Evolutionary conservation across 1,140 invertebrate genomes (phyloP), one percentile per base, ranked within the genome.

Genomic region (Lordiphosa mommai): DNA sequence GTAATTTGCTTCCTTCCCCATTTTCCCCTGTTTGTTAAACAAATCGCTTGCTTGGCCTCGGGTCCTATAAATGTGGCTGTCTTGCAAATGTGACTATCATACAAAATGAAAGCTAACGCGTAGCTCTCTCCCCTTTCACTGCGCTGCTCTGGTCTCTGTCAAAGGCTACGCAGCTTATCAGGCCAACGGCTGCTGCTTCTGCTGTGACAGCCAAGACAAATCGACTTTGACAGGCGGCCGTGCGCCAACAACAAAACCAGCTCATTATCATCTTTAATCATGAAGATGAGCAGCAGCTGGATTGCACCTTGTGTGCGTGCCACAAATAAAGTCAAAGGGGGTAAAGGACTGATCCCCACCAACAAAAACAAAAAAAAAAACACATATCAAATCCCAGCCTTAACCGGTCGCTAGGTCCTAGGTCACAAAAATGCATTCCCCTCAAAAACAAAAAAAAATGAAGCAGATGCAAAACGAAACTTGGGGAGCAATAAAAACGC

Each of bases 151-250:
- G 4, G 17, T 7, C 57, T 32, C 32, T 53, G 43, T 61, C 51
- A 56, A 52, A 61, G 55, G 49, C 20, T 60, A 65, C 43, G 61
- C 61, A 69, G 67, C 67, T 69, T 69, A 61, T 70, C 57, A 61
- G 58, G 67, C 58, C 33, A 37, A 51, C 36, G 33, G 49, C 23
- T 47, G 32, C 20, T 63, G 44, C 27, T 40, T 27, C 1, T 27
- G 40, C 41, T 44, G 38, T 64, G 67, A 76, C 67, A 72, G 61
- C 56, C 47, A 66, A 63, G 57, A 63, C 58, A 77, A 79, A 77
- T 72, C 48, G 68, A 64, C 59, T 72, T 72, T 69, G 73, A 77
- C 73, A 79, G 73, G 23, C 72, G 40, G 29, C 71, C 38, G 58
- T 63, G 63, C 57, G 67, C 56, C 46, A 64, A 46, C 47, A 56